phyloP scores from a whole-genome alignment of 2,797 vertebrate species.

The Peromyscus eremicus region DNA sequence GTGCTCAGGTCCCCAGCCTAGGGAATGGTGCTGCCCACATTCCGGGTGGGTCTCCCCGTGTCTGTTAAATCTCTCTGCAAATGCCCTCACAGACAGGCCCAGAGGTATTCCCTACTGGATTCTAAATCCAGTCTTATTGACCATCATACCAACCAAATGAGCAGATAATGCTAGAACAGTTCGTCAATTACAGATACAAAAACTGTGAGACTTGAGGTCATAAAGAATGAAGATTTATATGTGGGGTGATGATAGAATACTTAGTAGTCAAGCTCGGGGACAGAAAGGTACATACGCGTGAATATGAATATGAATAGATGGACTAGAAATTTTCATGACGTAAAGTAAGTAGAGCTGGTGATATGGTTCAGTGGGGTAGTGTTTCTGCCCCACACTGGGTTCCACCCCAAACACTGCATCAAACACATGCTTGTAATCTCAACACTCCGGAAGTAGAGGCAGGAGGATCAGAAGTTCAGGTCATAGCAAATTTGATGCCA shows the following conservation, averaged over 20 bases:
- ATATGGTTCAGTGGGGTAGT: not conserved
- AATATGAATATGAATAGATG: not conserved
- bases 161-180: not conserved
- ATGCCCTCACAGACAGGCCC: too few species aligned
- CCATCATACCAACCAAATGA: not conserved
- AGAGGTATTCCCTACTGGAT: not conserved
- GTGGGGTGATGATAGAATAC: not conserved
- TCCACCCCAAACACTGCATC: not conserved
- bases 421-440: not conserved
- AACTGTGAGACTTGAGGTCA: not conserved
- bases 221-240: not conserved
- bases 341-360: not conserved
- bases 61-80: not conserved
- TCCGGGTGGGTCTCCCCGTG: not conserved
- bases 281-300: accelerated
- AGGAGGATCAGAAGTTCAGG: not conserved
- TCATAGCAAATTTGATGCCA: not conserved
- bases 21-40: not conserved
- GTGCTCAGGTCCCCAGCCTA: not conserved
- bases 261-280: not conserved
- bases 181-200: not conserved
- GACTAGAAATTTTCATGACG: too few species aligned
- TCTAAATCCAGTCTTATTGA: not conserved
- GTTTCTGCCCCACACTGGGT: not conserved
- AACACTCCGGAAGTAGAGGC: not conserved